Conservation (phyloP, 2,888 invertebrate species). For the Galeruca laticollis region DNA sequence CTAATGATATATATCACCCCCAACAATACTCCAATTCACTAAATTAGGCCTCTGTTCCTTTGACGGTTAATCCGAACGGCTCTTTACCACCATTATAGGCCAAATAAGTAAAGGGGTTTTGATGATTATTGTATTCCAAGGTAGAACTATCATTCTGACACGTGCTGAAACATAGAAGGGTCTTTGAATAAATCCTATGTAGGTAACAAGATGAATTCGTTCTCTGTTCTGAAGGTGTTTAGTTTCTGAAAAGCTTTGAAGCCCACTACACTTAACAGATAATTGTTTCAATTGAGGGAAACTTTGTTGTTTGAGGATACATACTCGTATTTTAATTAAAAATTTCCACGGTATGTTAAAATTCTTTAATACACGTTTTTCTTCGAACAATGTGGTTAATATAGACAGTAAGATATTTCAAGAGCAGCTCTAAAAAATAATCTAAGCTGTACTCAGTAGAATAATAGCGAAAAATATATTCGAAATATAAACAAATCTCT, state of each 20-base stretch:
- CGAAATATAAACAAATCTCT: no score
- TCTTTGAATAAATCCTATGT: slow-evolving; percentile 20
- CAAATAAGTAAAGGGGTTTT: slow-evolving; percentile 29
- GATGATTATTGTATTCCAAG: slow-evolving; percentile 27
- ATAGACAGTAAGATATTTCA: no score
- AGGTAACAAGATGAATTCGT: slow-evolving; percentile 20
- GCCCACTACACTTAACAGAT: not conserved
- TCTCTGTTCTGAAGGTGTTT: slow-evolving; percentile 8
- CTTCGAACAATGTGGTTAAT: no score
- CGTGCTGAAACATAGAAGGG: slow-evolving; percentile 27
- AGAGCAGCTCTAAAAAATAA: no score
- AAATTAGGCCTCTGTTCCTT: slow-evolving; percentile 22
- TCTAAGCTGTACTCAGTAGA: no score
- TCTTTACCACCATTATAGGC: slow-evolving; percentile 29
- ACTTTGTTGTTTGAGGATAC: not conserved
- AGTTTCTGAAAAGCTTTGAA: slow-evolving; percentile 9
- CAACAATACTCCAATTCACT: not conserved
- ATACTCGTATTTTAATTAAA: no score
- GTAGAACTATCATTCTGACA: slow-evolving; percentile 27
- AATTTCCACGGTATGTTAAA: no score
- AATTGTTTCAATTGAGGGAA: not conserved
- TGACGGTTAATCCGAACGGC: slow-evolving; percentile 31
- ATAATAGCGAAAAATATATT: no score
- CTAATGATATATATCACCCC: not conserved
- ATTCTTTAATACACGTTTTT: no score